A percentile compares a stretch with the other conserved stretches of the same genome.
phyloP scores from a whole-genome alignment of 2,888 invertebrate genomes.

The Nysson spinosus region DNA sequence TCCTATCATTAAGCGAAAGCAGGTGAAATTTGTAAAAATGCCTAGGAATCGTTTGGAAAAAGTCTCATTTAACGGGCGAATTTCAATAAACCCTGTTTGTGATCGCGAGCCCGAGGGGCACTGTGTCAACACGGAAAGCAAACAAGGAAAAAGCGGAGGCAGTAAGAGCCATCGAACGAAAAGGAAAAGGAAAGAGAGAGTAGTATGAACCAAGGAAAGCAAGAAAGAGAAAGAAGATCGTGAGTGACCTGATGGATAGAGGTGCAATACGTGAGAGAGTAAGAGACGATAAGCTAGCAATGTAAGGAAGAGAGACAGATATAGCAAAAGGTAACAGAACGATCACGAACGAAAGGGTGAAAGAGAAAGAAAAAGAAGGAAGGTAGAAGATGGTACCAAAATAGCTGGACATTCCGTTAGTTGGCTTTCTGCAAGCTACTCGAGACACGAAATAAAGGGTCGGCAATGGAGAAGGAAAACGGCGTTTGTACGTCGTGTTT shows the following conservation, averaged over 20 bases:
- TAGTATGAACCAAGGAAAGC: background rate
- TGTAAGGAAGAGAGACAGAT: too few species aligned
- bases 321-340: too few species aligned
- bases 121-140: slow-evolving; percentile 28
- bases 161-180: slow-evolving; percentile 10
- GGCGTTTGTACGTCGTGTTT: slow-evolving; percentile 51
- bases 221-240: background rate
- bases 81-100: slow-evolving; percentile 37
- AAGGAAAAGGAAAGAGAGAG: slow-evolving; percentile 1
- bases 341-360: too few species aligned
- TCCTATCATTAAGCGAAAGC: background rate
- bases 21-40: background rate
- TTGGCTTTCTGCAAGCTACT: slow-evolving; percentile 47
- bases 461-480: slow-evolving; percentile 13
- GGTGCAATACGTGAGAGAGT: too few species aligned
- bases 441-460: slow-evolving; percentile 46
- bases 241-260: too few species aligned
- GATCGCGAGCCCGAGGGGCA: slow-evolving; percentile 20
- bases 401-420: slow-evolving; percentile 66
- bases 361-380: slow-evolving; percentile 18
- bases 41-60: background rate
- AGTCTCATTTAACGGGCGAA: slow-evolving; percentile 9
- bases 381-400: slow-evolving; percentile 43
- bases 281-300: too few species aligned
- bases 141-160: slow-evolving; percentile 17